phyloP scores from a whole-genome alignment of 1,140 invertebrate species.

The Temnothorax curvispinosus region DNA sequence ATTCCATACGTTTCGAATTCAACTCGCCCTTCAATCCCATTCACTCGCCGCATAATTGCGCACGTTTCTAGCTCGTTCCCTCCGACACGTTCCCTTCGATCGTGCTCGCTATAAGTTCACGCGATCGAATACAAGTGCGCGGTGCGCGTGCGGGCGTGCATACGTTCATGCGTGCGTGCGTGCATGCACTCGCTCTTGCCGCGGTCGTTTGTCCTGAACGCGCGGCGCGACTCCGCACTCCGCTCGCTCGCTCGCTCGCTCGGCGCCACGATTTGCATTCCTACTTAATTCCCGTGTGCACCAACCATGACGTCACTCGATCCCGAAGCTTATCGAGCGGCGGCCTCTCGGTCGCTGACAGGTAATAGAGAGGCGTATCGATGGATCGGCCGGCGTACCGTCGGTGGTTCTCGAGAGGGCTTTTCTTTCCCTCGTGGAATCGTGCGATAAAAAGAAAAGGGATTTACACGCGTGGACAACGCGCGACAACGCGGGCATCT shows the following conservation, averaged over 20 bases:
- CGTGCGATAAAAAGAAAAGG: conserved; percentile 29
- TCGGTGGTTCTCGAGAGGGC: background rate
- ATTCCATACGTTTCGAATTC: background rate
- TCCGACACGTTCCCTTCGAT: conserved; percentile 25
- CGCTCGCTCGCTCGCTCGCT: conserved; percentile 1
- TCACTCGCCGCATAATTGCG: background rate
- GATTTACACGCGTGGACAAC: conserved; percentile 4
- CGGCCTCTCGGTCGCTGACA: conserved; percentile 39
- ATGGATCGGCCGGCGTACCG: conserved; percentile 33
- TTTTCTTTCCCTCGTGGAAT: conserved; percentile 42
- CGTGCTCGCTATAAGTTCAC: background rate
- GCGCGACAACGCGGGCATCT: background rate
- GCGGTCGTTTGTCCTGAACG: background rate
- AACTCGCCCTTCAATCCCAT: conserved; percentile 30
- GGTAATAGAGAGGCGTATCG: conserved; percentile 59
- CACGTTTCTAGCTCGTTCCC: conserved; percentile 3
- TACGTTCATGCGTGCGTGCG: conserved; percentile 12
- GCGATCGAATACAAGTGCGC: conserved; percentile 28
- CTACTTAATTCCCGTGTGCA: conserved; percentile 56
- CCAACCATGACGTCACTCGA: conserved; percentile 68
- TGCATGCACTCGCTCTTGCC: conserved; percentile 16
- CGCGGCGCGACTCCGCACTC: background rate
- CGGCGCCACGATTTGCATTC: conserved; percentile 77
- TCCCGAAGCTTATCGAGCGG: conserved; percentile 42
- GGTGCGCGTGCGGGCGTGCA: conserved; percentile 46